phyloP scores from a whole-genome alignment of 2,797 vertebrate species.

The Malacoraja senta region DNA sequence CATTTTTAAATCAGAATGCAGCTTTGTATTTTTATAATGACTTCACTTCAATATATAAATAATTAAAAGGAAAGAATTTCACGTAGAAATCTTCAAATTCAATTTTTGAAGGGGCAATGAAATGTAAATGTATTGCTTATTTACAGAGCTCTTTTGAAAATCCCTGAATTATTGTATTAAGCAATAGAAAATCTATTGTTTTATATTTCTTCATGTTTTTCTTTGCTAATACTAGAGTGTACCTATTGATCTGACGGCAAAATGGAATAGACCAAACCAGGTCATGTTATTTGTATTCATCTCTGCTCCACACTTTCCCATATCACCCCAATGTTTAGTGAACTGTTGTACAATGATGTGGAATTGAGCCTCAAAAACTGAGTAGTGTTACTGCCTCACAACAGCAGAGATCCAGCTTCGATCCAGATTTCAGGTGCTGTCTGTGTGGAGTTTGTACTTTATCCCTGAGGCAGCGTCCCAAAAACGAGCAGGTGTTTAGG shows the following conservation, averaged over 20 bases:
- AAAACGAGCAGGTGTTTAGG: no score
- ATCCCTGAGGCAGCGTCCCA: no score
- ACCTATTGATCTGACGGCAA: background rate
- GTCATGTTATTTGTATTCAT: background rate
- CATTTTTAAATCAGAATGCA: conserved; percentile 39
- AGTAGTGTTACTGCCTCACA: no score
- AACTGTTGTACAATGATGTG: background rate
- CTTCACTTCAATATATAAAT: background rate
- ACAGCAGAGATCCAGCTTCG: no score
- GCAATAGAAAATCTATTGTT: background rate
- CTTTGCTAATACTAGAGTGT: background rate
- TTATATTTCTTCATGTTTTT: background rate
- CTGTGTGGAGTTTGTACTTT: no score
- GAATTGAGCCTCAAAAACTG: background rate
- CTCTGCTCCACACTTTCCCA: background rate
- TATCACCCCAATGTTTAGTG: background rate
- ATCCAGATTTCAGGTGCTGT: no score
- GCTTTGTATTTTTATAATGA: conserved; percentile 35
- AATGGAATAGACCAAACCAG: background rate
- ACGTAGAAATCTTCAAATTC: background rate
- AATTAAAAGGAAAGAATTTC: background rate
- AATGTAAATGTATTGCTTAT: background rate
- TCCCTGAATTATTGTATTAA: background rate
- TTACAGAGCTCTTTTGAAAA: background rate
- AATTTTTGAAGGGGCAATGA: background rate